A percentile compares a stretch with the other conserved stretches of the same genome.
These are phyloP conservation scores for Anoncus sp. DNA, from an alignment of 2,888 invertebrate species.

Conservation along the genomic window DNA sequence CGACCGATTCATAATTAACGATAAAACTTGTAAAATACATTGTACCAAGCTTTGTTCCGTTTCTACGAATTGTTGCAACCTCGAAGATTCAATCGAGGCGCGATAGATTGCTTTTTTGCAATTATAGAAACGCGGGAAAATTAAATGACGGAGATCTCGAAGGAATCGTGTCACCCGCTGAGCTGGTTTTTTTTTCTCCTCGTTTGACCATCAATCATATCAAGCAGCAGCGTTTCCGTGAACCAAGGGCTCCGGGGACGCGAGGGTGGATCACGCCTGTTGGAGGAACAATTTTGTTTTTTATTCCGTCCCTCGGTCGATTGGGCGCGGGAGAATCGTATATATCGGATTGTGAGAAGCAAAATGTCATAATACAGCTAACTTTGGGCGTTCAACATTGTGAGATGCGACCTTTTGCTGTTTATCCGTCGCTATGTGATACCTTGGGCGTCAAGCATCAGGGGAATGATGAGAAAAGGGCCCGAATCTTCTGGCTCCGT, in stretches of 20 bases:
- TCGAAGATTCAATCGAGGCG: too few relatives aligned
- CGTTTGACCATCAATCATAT: slow-evolving; percentile 15
- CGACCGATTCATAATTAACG: too few relatives aligned
- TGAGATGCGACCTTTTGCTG: background rate
- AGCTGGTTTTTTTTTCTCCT: too few relatives aligned
- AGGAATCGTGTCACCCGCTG: slow-evolving; percentile 8
- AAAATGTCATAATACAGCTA: background rate
- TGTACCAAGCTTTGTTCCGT: too few relatives aligned
- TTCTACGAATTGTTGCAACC: too few relatives aligned
- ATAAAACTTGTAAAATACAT: too few relatives aligned
- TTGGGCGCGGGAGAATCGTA: background rate
- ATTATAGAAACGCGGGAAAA: too few relatives aligned
- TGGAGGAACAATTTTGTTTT: too few relatives aligned
- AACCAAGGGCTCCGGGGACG: too few relatives aligned
- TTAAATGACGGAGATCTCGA: background rate
- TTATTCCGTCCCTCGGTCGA: background rate
- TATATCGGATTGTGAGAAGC: background rate
- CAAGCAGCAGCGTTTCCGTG: too few relatives aligned
- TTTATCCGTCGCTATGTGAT: background rate
- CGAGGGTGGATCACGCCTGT: too few relatives aligned
- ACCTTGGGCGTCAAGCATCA: background rate
- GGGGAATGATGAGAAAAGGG: background rate
- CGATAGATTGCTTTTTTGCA: too few relatives aligned
- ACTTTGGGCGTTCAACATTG: background rate
- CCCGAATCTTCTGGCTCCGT: background rate